Evolutionary conservation across 2,113 vertebrate genomes (phyloP).

Genomic region (Todiramphus saurophagus): DNA sequence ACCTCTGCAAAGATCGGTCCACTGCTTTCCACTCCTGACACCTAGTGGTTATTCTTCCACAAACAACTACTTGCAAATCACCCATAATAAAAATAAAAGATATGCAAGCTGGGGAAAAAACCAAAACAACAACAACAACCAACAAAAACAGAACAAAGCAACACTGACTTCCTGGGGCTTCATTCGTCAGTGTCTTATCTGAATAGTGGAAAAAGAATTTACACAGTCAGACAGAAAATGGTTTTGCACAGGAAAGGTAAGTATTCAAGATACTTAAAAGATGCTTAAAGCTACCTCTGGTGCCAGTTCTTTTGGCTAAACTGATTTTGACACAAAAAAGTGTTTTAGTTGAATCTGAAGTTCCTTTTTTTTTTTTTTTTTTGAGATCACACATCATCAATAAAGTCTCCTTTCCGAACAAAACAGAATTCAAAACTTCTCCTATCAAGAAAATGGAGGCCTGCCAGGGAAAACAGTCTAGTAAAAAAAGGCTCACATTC

Average conservation of each 20-base stretch:
- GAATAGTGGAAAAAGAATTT: neutral
- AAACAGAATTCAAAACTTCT: slow-evolving; percentile 19
- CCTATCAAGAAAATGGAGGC: slow-evolving; percentile 12
- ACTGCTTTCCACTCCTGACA: slow-evolving; percentile 59
- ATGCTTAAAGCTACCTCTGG: neutral
- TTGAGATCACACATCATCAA: slow-evolving; percentile 38
- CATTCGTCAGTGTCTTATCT: neutral
- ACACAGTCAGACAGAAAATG: neutral
- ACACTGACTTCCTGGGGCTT: neutral
- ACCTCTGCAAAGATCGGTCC: neutral
- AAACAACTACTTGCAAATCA: neutral
- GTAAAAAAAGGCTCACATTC: slow-evolving; percentile 40
- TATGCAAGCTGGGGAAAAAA: neutral
- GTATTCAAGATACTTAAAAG: neutral
- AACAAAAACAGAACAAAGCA: neutral
- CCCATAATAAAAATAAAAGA: neutral
- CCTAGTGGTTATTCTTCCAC: slow-evolving; percentile 44
- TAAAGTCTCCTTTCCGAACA: slow-evolving; percentile 6
- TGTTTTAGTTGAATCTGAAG: neutral
- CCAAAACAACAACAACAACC: too few species aligned
- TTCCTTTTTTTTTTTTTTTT: neutral
- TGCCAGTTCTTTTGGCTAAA: neutral
- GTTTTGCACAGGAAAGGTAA: neutral
- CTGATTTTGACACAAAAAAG: neutral
- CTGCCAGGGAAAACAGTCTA: slow-evolving; percentile 36